Base-by-base conservation (phyloP, 2,888 invertebrate genomes). In the Lepidochrysops patricia region DNA sequence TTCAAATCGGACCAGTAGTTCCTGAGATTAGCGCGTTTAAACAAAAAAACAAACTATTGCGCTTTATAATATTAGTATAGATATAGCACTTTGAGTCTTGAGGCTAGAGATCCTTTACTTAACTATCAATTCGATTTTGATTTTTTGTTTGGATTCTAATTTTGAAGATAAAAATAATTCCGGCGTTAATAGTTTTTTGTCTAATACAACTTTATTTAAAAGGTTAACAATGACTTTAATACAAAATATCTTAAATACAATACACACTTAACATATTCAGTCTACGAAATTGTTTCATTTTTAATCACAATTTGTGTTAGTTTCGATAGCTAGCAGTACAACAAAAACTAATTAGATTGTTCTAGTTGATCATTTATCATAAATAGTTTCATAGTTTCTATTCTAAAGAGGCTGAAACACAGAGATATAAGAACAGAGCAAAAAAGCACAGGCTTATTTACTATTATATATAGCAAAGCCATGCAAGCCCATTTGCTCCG, bases 391-490 rank as follows among this genome's bases (percentile, higher is more conserved):
- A n/a, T 35, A 35, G n/a, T 13, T 35, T 3, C n/a, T 29, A 1
- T 29, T 29, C 6, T 2, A 0, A 29, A 29, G 6, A 29, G 9
- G 7, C 7, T 29, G 29, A 29, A 12, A 13, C 23, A 13, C 6
- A 19, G 3, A 29, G 12, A 12, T 54, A 9, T 29, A 29, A 7
- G 23, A 43, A 54, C 27, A 54, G 19, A 54, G 54, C 27, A 54
- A 54, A 32, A 54, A 29, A 54, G 54, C 54, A 54, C 54, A 54
- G 54, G 4, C 32, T 19, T 29, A 54, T 32, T 52, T 5, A 54
- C 54, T 54, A 54, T 54, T 6, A 54, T 54, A 32, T 23, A 54
- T 54, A 54, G 54, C 32, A 19, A 29, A 54, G 54, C 32, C 54
- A 32, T 54, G 54, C 19, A 54, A 27, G 13, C 54, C 12, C 13